phyloP scores from a whole-genome alignment of 1,140 invertebrate genomes.

The Agrilus planipennis region DNA sequence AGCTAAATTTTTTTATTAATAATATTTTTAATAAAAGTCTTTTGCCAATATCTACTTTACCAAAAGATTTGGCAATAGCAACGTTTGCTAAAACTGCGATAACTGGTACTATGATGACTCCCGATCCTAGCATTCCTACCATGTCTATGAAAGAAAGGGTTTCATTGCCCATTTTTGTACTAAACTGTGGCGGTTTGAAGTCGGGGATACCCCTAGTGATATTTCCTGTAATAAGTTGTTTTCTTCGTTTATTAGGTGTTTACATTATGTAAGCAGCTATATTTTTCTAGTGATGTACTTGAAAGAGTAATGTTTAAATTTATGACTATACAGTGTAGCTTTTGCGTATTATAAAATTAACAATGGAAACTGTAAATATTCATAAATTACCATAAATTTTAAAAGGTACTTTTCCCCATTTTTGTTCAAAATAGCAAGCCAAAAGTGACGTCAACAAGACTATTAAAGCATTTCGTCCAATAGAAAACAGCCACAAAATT shows the following conservation, averaged over 20 bases:
- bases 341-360: too few relatives aligned
- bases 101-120: slow-evolving; percentile 63
- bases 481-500: slow-evolving; percentile 58
- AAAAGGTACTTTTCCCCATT: slow-evolving; percentile 38
- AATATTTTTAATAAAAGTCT: background rate
- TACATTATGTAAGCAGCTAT: too few relatives aligned
- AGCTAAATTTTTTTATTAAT: slow-evolving; percentile 37
- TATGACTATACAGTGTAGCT: background rate
- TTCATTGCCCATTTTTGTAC: slow-evolving; percentile 35
- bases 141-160: slow-evolving; percentile 53
- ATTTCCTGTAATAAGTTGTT: slow-evolving; percentile 37
- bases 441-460: slow-evolving; percentile 58
- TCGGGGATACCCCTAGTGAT: slow-evolving; percentile 52
- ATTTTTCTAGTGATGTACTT: too few relatives aligned
- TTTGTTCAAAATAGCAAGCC: slow-evolving; percentile 37
- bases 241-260: too few relatives aligned
- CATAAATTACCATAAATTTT: slow-evolving; percentile 43
- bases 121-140: slow-evolving; percentile 50
- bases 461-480: slow-evolving; percentile 64
- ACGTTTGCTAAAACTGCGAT: slow-evolving; percentile 76
- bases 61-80: slow-evolving; percentile 78
- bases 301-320: too few relatives aligned
- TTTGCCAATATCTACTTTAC: slow-evolving; percentile 37
- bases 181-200: slow-evolving; percentile 39
- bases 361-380: too few relatives aligned